A percentile compares a stretch with the other conserved stretches of the same genome.
Evolutionary conservation across 2,888 invertebrate genomes (phyloP).

Genomic region (Lasioglossum morio): DNA sequence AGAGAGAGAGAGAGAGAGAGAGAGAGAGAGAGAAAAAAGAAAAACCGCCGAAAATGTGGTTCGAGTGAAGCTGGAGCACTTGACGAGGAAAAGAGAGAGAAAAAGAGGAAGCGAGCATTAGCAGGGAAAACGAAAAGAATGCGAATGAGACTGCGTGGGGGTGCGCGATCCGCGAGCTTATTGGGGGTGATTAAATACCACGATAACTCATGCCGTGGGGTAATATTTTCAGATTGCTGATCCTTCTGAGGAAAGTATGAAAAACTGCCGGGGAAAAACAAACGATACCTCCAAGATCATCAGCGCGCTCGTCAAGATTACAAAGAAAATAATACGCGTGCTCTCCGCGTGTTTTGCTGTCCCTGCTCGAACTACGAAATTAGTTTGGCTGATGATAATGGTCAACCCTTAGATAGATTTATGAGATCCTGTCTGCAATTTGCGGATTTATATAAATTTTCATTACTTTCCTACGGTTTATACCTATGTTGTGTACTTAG

Average conservation of each 20-base stretch:
- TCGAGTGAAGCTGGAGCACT: conserved; percentile 12
- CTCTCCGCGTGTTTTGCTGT: not conserved
- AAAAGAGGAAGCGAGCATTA: conserved; percentile 36
- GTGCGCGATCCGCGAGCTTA: conserved; percentile 72
- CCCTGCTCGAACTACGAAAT: not conserved
- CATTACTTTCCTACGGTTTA: too few relatives aligned
- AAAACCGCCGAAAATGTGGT: conserved; percentile 50
- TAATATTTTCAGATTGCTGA: conserved; percentile 80
- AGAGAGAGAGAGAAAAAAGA: conserved; percentile 7
- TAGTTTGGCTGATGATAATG: not conserved
- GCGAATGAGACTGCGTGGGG: conserved; percentile 5
- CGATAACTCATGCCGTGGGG: conserved; percentile 78
- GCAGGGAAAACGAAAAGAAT: conserved; percentile 32
- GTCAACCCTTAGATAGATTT: not conserved
- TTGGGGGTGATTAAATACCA: conserved; percentile 81
- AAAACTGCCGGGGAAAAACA: conserved; percentile 2
- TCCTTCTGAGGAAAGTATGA: conserved; percentile 56
- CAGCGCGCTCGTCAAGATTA: not conserved
- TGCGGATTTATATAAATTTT: too few relatives aligned
- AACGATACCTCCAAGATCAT: not conserved
- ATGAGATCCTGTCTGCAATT: too few relatives aligned
- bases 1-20: too few relatives aligned
- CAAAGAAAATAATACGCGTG: not conserved
- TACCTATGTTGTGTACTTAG: too few relatives aligned
- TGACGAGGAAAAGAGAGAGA: conserved; percentile 8